Evolutionary conservation across 2,888 invertebrate genomes (phyloP).

Genomic region (Girardia tigrina): DNA sequence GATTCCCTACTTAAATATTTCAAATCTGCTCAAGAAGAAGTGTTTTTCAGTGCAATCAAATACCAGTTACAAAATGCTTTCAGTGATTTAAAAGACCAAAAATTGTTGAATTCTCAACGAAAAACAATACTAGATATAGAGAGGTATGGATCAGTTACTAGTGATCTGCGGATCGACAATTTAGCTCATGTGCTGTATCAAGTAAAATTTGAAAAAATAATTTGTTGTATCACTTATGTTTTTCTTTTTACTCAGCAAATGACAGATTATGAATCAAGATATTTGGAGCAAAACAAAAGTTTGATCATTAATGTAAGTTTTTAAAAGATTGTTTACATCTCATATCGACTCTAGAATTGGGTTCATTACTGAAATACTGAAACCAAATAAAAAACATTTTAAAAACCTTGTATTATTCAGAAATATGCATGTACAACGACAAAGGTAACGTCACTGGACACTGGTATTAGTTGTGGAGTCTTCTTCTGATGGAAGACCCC

Average conservation of each 20-base stretch:
- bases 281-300: not conserved
- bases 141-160: not conserved
- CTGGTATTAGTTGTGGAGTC: too few species aligned
- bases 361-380: too few species aligned
- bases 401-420: not conserved
- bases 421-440: constrained; percentile 5
- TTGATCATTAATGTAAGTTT: not conserved
- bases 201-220: not conserved
- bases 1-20: constrained; percentile 3
- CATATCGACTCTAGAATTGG: too few species aligned
- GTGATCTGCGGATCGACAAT: constrained; percentile 1
- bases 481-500: too few species aligned
- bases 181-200: not conserved
- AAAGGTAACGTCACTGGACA: constrained; percentile 23
- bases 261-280: not conserved
- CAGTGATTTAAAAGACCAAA: not conserved
- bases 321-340: too few species aligned
- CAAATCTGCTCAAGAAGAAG: constrained; percentile 3
- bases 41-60: not conserved
- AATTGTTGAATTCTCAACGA: not conserved
- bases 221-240: not conserved
- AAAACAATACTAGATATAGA: not conserved
- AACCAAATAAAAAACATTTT: not conserved
- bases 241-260: not conserved
- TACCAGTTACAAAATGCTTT: not conserved